Evolutionary conservation across 2,113 vertebrate genomes (phyloP), one percentile per base, ranked within the genome.

Genomic region (Mastomys natalensis): DNA sequence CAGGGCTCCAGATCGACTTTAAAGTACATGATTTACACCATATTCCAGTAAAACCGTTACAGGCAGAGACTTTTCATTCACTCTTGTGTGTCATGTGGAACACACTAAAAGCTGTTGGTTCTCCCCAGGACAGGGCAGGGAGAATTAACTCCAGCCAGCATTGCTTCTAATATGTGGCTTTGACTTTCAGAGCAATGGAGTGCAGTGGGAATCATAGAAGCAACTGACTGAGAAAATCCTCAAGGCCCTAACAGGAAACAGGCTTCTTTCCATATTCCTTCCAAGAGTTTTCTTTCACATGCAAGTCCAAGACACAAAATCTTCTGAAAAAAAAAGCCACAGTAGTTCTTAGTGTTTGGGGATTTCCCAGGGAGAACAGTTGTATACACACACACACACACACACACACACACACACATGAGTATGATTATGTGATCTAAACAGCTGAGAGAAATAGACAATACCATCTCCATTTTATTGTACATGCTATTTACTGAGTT

Each of bases 401-500:
- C 48, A 78, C 48, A 53, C 77, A 53, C 31, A 80, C 51, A 80
- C 51, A 55, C 77, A 80, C 78, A 80, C 31, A 80, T 29, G 97
- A 96, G 96, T 94, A 98, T 98, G 97, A 98, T 98, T 97, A 96
- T 98, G 98, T 90, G 95, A 97, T 96, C 95, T 37, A 31, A 97
- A 62, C 12, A 73, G 92, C 95, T 45, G 96, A 98, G 96, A 96
- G 55, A 96, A 98, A 96, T 93, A 97, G 98, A 98, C 97, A 98
- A 31, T 95, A 97, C 97, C 97, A 97, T 98, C 98, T 98, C 97
- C 96, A 43, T 98, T 97, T 98, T 98, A 98, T 98, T 96, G 97
- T 96, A 97, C 97, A 77, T 98, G 95, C 98, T 98, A 98, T 98
- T 98, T 98, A 98, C 98, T 98, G 98, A 98, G 98, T 98, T 99